These are phyloP conservation scores for Tiphia femorata DNA, from an alignment of 2,888 invertebrate species.

Conservation along the genomic window DNA sequence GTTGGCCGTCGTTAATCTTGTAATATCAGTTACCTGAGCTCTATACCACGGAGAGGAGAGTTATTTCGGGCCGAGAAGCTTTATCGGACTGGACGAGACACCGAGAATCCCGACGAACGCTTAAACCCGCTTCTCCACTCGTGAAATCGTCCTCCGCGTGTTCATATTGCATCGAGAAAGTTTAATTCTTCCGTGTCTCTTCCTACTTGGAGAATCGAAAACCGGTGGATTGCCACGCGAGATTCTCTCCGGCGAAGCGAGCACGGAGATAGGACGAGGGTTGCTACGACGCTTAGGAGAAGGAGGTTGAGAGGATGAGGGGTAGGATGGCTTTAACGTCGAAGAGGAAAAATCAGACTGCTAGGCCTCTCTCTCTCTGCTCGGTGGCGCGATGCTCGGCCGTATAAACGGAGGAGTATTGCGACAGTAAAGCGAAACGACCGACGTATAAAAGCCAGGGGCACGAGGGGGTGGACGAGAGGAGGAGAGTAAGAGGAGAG, in stretches of 20 bases:
- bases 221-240: no score
- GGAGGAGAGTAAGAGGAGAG: background rate
- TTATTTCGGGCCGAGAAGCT: background rate
- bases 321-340: constrained; percentile 8
- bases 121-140: background rate
- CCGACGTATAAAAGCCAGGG: constrained; percentile 50
- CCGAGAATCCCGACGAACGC: background rate
- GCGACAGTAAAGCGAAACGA: constrained; percentile 56
- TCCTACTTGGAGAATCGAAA: background rate
- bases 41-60: constrained; percentile 10
- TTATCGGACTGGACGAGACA: background rate
- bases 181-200: background rate
- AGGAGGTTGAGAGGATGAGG: background rate
- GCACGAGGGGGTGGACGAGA: constrained; percentile 11
- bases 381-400: background rate
- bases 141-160: background rate
- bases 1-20: constrained; percentile 35
- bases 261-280: background rate
- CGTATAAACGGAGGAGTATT: constrained; percentile 38
- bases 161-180: background rate
- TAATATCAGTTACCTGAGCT: constrained; percentile 23
- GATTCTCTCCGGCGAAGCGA: background rate
- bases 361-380: constrained; percentile 2
- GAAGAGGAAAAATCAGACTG: constrained; percentile 23
- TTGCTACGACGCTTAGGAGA: background rate